A percentile compares a stretch with the other conserved stretches of the same genome.
phyloP scores from a whole-genome alignment of 2,797 vertebrate genomes.

The Florisuga fusca region DNA sequence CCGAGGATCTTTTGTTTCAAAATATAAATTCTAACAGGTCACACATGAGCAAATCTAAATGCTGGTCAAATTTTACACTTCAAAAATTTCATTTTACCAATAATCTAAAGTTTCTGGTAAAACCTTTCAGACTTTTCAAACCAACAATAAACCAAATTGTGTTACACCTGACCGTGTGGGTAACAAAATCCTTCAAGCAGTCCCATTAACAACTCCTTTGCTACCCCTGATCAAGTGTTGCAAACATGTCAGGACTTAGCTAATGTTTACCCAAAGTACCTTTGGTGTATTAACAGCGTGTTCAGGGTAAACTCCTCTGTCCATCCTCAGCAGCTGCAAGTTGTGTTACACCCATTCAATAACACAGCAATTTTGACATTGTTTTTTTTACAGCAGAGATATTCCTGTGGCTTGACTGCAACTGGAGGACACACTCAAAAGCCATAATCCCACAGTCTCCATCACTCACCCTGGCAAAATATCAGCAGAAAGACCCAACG shows the following conservation, averaged over 20 bases:
- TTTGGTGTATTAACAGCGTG: neutral
- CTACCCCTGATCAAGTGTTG: neutral
- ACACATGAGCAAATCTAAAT: neutral
- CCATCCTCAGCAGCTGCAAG: neutral
- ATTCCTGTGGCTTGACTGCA: neutral
- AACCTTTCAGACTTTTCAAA: neutral
- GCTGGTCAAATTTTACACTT: neutral
- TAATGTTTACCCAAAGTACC: neutral
- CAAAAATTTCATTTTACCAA: neutral
- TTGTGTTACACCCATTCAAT: neutral
- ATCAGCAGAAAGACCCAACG: fast-evolving
- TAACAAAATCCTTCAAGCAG: neutral
- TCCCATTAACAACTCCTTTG: no score
- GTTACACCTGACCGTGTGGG: neutral
- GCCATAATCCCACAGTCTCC: neutral
- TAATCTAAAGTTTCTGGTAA: neutral
- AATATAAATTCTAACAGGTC: neutral
- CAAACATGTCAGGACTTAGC: neutral
- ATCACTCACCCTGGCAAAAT: neutral
- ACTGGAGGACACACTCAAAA: neutral
- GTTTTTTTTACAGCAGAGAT: neutral
- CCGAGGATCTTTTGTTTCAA: neutral
- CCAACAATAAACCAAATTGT: neutral
- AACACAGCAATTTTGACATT: neutral
- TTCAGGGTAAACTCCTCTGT: neutral